These are phyloP conservation scores for Poicephalus gulielmi DNA, from an alignment of 2,113 vertebrate genomes.

Conservation along the genomic window DNA sequence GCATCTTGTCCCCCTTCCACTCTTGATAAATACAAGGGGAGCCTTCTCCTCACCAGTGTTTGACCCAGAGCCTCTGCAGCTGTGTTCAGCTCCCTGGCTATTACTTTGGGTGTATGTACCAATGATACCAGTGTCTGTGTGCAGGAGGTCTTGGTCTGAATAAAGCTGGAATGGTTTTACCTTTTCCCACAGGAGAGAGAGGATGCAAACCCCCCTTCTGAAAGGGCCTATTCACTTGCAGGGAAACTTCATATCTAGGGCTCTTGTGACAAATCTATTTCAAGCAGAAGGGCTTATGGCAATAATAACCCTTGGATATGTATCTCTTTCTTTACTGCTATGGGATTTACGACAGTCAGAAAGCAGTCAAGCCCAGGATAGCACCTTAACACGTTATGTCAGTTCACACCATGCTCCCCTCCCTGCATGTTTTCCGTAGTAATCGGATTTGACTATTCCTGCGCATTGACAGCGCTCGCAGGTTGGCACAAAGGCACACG, in stretches of 20 bases:
- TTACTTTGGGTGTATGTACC: accelerated
- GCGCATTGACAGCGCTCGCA: not conserved
- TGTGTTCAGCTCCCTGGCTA: accelerated
- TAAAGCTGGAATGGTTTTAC: not conserved
- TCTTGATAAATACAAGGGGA: accelerated
- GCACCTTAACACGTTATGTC: constrained; percentile 19
- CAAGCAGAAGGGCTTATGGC: not conserved
- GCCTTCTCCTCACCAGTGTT: accelerated
- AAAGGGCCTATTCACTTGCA: accelerated
- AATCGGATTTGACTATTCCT: constrained; percentile 20
- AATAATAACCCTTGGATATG: not conserved
- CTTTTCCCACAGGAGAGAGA: not conserved
- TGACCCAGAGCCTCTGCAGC: not conserved
- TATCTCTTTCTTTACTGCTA: not conserved
- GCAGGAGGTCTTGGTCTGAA: not conserved
- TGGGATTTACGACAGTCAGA: constrained; percentile 17
- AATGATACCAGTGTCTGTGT: accelerated
- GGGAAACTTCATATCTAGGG: not conserved
- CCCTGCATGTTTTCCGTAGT: not conserved
- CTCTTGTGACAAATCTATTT: not conserved
- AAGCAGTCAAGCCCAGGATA: not conserved
- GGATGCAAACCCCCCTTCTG: not conserved
- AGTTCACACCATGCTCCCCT: constrained; percentile 18
- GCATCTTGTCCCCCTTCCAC: accelerated
- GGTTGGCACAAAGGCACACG: not conserved